Evolutionary conservation across 1,140 invertebrate species (phyloP), one percentile per base, ranked within the genome.

Genomic region (Drepana arcuata): DNA sequence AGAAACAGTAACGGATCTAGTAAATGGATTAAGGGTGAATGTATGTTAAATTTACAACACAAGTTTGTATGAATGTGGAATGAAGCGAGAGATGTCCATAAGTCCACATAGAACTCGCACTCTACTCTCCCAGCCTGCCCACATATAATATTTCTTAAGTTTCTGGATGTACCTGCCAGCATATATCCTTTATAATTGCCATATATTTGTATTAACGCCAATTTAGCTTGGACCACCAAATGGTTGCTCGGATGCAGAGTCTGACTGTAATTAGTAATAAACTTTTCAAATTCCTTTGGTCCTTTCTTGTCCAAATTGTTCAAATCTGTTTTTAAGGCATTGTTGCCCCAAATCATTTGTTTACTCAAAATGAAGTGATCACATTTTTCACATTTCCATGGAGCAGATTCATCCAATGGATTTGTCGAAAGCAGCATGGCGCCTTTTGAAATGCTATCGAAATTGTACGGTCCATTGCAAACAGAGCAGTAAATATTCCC

Each of bases 351-450:
- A 10, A 84, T 56, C 51, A 90, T 86, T 33, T 89, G 86, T 6
- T 85, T 83, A 9, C 83, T 83, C 9, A 83, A 61, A 10, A 87
- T 80, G 26, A 64, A 71, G 30, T 86, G 77, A 14, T 82, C 72
- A 60, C 90, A 92, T 34, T 81, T 70, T 41, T 87, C 80, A 65
- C 90, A 92, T 41, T 85, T 84, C 90, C 90, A 92, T 2, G 61
- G 46, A 3, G 88, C 82, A 1, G 69, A 57, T 33, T 85, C 82
- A 42, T 89, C 81, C 12, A 90, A 71, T 5, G 90, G 89, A 61
- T 89, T 78, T 14, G 74, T 70, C 3, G 86, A 87, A 18, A 88
- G 40, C 34, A 88, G 55, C 83, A 86, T 83, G n/a, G 74, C 55
- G 41, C 72, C 60, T 43, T 58, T 54, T 11, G 43, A 39, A 12